Evolutionary conservation across 2,888 invertebrate genomes (phyloP), one percentile per base, ranked within the genome.

Genomic region (Leptodirus hochenwartii): DNA sequence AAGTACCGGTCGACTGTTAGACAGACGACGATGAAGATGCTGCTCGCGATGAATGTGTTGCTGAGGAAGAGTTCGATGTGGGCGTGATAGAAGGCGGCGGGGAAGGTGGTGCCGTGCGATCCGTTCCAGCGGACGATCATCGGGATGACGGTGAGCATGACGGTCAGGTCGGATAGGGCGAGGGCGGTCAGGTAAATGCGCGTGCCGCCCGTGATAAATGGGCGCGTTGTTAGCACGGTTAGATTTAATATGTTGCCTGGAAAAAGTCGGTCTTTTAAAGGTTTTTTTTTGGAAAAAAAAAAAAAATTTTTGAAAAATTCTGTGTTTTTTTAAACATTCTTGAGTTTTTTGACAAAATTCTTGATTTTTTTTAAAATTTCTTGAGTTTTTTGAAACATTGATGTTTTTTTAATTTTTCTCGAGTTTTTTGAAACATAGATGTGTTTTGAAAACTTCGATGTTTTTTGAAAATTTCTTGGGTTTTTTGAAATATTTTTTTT

Each of bases 1-100:
- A 42, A 34, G 28, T 39, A 42, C 17, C 41, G 29, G 15, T 42
- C 41, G 8, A 42, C 32, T 5, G 41, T 41, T 15, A 42, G 31
- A 17, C 41, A 39, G 4, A 38, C 35, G 3, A 41, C 39, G 6
- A 41, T 41, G 20, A 41, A 41, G 2, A 39, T 34, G 15, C 37
- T 42, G 17, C 37, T 35, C 4, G 38, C 35, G 23, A 42, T 37
- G 25, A 42, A 41, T 9, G 30, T 37, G 22, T 39, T 39, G 23
- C 36, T 34, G 5, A 41, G 24, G 17, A 39, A 37, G 6, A 42
- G 16, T 20, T 42, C 42, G 10, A 41, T 25, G 23, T 42, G 39
- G 11, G 42, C 42, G 27, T 41, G 34, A 27, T 35, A 42, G 13
- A 38, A 29, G 2, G 42, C 39, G 3, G 37, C 34, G 14, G 26